Evolutionary conservation across 2,888 invertebrate genomes (phyloP).

Genomic region (Podotricha telesiphe): DNA sequence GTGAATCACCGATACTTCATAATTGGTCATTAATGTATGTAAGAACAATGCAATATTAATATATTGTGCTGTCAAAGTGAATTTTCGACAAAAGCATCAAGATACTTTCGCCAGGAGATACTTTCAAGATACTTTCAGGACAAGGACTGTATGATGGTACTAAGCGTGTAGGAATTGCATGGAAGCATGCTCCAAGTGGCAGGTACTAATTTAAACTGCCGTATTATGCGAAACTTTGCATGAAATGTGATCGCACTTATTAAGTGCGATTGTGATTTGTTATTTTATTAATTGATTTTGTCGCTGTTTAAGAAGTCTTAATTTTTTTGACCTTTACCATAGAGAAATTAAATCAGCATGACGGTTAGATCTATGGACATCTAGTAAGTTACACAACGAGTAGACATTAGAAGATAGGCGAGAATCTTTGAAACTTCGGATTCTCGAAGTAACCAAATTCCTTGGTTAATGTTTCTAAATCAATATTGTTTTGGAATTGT

Average conservation of each 20-base stretch:
- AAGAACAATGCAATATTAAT: background rate
- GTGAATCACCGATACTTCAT: background rate
- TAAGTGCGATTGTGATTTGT: no score
- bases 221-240: no score
- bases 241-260: no score
- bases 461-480: conserved; percentile 1
- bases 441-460: conserved; percentile 3
- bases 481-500: conserved; percentile 16
- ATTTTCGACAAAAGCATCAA: no score
- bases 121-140: no score
- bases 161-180: no score
- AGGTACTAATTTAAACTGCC: no score
- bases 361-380: background rate
- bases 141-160: no score
- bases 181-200: no score
- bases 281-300: no score
- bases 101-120: no score
- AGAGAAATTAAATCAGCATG: background rate
- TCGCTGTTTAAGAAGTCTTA: background rate
- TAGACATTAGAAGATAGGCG: background rate
- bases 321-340: background rate
- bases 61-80: background rate
- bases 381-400: background rate
- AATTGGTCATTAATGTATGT: background rate
- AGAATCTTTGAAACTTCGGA: background rate